A percentile compares a stretch with the other conserved stretches of the same genome.
phyloP scores from a whole-genome alignment of 2,888 invertebrate species.

The Tillus elongatus region DNA sequence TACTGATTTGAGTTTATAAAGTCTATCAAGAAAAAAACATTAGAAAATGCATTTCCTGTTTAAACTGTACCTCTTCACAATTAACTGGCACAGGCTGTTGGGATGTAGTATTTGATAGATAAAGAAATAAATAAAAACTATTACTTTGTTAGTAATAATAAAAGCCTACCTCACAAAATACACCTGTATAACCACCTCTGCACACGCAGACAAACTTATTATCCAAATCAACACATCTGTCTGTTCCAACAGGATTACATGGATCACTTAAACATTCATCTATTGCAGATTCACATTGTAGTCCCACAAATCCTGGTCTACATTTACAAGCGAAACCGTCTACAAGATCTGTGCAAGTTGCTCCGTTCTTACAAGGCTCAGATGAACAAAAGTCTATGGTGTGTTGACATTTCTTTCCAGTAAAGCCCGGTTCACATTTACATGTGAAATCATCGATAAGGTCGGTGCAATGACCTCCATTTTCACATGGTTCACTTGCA shows the following conservation, averaged over 20 bases:
- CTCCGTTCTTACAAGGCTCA: constrained; percentile 86
- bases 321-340: constrained; percentile 91
- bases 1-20: no score
- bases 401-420: constrained; percentile 88
- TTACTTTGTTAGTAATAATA: no score
- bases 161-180: constrained; percentile 58
- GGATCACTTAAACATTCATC: constrained; percentile 88
- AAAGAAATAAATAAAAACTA: no score
- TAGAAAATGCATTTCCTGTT: no score
- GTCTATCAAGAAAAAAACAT: no score
- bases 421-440: constrained; percentile 87
- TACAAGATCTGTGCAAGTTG: constrained; percentile 74
- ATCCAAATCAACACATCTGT: constrained; percentile 79
- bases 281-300: constrained; percentile 89
- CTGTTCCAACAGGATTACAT: constrained; percentile 83
- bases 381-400: constrained; percentile 86
- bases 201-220: constrained; percentile 84
- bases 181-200: constrained; percentile 78
- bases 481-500: constrained; percentile 76
- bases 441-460: constrained; percentile 75
- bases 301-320: constrained; percentile 81
- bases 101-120: constrained; percentile 7
- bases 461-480: constrained; percentile 88
- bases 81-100: no score
- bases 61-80: no score